A percentile compares a stretch with the other conserved stretches of the same genome.
Evolutionary conservation across 2,888 invertebrate genomes (phyloP).

Genomic region (Netelia fuscicornis): DNA sequence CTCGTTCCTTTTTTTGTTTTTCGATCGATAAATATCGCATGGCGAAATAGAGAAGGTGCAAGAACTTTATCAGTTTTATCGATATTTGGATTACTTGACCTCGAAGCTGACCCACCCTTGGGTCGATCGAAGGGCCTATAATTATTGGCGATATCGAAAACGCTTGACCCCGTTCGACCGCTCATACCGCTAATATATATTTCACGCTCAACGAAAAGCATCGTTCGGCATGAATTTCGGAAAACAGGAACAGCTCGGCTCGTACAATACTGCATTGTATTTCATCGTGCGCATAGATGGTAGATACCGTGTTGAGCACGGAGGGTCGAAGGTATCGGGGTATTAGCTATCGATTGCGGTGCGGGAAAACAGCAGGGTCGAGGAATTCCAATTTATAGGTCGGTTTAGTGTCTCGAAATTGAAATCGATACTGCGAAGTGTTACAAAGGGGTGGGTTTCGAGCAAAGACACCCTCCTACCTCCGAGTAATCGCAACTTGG

Average conservation of each 20-base stretch:
- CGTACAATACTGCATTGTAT: not conserved
- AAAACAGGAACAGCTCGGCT: conserved; percentile 12
- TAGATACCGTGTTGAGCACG: not conserved
- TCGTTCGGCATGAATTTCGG: conserved; percentile 57
- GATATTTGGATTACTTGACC: not conserved
- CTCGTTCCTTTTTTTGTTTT: not conserved
- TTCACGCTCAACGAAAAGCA: conserved; percentile 54
- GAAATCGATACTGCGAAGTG: conserved; percentile 49
- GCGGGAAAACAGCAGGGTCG: conserved; percentile 41
- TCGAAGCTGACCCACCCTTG: not conserved
- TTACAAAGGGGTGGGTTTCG: conserved; percentile 16
- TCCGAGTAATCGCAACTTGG: not conserved
- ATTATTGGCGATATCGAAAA: not conserved
- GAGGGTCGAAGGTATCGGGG: not conserved
- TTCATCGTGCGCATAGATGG: not conserved
- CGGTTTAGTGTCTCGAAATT: conserved; percentile 56
- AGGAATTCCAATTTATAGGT: conserved; percentile 67
- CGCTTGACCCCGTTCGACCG: not conserved
- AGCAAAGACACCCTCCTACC: not conserved
- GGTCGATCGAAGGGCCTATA: not conserved
- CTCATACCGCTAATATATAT: conserved; percentile 38
- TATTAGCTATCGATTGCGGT: conserved; percentile 56
- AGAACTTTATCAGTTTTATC: not conserved
- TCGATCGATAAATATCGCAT: not conserved
- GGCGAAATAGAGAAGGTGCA: not conserved